These are phyloP conservation scores for Heliconius hermathena DNA, from an alignment of 1,140 invertebrate genomes.

Conservation along the genomic window DNA sequence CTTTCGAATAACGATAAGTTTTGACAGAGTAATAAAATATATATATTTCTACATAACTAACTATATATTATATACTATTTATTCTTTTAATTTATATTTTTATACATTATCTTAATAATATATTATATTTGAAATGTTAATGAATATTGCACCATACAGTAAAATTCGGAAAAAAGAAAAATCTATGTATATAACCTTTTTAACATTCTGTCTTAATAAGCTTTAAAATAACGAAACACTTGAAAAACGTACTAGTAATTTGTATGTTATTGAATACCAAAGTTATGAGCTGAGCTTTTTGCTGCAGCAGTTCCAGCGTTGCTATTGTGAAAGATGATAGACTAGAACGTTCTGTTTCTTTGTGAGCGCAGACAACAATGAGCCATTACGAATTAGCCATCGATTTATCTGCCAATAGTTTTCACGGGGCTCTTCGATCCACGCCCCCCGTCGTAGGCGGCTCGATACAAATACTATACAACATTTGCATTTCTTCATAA, in stretches of 20 bases:
- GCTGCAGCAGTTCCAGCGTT: constrained; percentile 13
- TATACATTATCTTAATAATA: too few species aligned
- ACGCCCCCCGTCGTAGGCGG: constrained; percentile 41
- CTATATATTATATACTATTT: too few species aligned
- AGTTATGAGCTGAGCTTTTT: constrained; percentile 21
- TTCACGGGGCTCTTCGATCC: constrained; percentile 46
- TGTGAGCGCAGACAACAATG: constrained; percentile 76
- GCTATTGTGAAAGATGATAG: constrained; percentile 65
- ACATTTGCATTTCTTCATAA: constrained; percentile 31
- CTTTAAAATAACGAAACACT: not conserved
- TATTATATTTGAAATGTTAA: too few species aligned
- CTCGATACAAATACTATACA: constrained; percentile 32
- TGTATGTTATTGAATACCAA: constrained; percentile 19
- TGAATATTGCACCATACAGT: too few species aligned
- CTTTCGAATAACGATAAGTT: not conserved
- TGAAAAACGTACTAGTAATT: not conserved
- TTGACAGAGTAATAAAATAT: too few species aligned
- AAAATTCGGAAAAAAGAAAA: too few species aligned
- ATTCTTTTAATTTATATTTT: too few species aligned
- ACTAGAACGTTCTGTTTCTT: constrained; percentile 72
- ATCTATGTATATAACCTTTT: too few species aligned
- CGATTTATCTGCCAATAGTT: constrained; percentile 70
- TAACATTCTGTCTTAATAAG: not conserved
- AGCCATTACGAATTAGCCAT: constrained; percentile 76
- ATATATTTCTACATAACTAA: not conserved